Base-by-base conservation (phyloP, 1,140 invertebrate genomes). In the Hylaeus volcanicus region DNA sequence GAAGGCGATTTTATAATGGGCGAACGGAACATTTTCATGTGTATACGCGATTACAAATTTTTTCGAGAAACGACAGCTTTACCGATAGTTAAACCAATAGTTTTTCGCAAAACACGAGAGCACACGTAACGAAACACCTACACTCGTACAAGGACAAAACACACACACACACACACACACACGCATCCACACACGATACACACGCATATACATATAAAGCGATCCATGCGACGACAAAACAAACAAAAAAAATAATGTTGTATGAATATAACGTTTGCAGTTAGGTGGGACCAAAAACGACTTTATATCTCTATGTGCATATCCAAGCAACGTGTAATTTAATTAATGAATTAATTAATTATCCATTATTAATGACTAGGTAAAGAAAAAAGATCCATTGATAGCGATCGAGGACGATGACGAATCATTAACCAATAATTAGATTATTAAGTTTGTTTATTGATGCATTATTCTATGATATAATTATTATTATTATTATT, bases 231-330 rank as follows among this genome's bases (percentile, higher is more conserved):
- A 83, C 79, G 72, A 71, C 51, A 75, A 83, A 26, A 26, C 26
- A 26, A 26, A 26, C 26, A 26, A 26, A 26, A 26, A 74, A 90
- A 85, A 83, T 85, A 88, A 64, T 81, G 82, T 89, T 92, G 91
- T 92, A 92, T 91, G 92, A 93, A 92, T 93, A 93, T 93, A 93
- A 92, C 90, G 91, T 93, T 93, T 93, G 92, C 90, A 92, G 92
- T 93, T 93, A 93, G 93, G 92, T 93, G 93, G 93, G 92, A 93
- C 93, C 93, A 93, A 93, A 93, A 93, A 93, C 89, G 90, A 93
- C 92, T 93, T 93, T 93, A 93, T 93, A 93, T 93, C 92, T 93
- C 90, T 92, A 93, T 92, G 91, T 92, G 92, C 91, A 93, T 93
- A 93, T 93, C 92, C 90, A 93, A 92, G 91, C 91, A 92, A 93